Base-by-base conservation (phyloP, 2,113 vertebrate genomes). In the Pelecanus crispus region DNA sequence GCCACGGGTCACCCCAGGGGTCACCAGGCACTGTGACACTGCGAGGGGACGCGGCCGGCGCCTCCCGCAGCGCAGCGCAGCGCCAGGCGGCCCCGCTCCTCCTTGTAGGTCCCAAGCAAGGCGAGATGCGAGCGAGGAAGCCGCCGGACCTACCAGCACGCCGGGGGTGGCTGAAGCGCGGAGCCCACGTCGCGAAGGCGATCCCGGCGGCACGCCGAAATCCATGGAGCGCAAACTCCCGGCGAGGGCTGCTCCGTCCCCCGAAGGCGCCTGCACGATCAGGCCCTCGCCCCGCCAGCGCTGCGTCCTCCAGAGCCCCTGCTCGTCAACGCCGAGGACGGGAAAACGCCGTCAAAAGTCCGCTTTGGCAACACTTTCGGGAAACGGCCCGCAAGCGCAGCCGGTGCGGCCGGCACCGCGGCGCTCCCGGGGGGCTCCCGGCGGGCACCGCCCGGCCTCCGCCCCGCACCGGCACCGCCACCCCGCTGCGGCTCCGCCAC, bases 91-190 rank as follows among this genome's bases (percentile, higher is more conserved):
- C 49, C 56, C 17, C 8, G 2, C 6, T 56, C 58, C 81, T 36
- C 31, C 28, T 19, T 5, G 21, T 0, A 15, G 26, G 25, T 18
- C 38, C 56, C 16, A 8, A 34, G 19, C 28, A 13, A 20, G 38
- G 4, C 1, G 31, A 12, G 59, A 42, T 2, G 13, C 6, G 0
- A 58, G 26, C 45, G 6, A 31, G n/a, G 28, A n/a, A 16, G 40
- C 71, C 13, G 1, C 2, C 25, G 2, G 52, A 89, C 62, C 6
- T 67, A 92, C 90, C 95, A 47, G 92, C 73, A 6, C 29, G 40
- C n/a, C 3, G 81, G 50, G 61, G 58, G 66, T 0, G 56, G 36
- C 2, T 49, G 10, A 4, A 44, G 58, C 3, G 81, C 52, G 3
- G 12, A 7, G 36, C 20, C 61, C 92, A 11, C 45, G 40, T 26